Conservation (phyloP, 2,113 vertebrate species). For the Neodon shergylaensis region DNA sequence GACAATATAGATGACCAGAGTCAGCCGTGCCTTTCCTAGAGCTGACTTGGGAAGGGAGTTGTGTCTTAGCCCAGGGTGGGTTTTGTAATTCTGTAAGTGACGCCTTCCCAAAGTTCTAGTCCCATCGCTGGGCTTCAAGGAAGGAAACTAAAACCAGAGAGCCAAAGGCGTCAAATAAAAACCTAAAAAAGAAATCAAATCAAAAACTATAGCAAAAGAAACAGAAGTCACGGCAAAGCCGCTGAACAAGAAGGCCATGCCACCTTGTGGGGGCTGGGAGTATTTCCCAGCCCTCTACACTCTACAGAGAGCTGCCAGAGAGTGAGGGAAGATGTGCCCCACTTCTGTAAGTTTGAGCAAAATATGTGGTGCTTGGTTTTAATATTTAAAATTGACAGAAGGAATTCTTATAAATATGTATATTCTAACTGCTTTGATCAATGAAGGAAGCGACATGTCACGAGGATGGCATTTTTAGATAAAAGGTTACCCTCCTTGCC, state of each 20-base stretch:
- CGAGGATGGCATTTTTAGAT: background rate
- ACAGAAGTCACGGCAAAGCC: conserved; percentile 32
- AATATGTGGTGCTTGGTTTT: background rate
- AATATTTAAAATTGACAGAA: background rate
- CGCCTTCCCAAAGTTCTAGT: background rate
- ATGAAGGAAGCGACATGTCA: background rate
- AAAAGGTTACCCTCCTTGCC: conserved; percentile 17
- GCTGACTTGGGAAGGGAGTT: background rate
- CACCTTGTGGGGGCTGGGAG: conserved; percentile 27
- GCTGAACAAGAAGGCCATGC: conserved; percentile 71
- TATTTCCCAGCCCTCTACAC: conserved; percentile 53
- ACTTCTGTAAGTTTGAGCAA: background rate
- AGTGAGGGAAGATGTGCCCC: background rate
- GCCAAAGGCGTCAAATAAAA: background rate
- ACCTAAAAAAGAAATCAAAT: background rate
- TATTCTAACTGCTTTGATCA: background rate
- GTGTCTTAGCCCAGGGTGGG: background rate
- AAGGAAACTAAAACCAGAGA: conserved; percentile 41
- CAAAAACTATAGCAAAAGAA: conserved; percentile 53
- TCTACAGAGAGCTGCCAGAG: conserved; percentile 14
- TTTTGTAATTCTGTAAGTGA: conserved; percentile 6
- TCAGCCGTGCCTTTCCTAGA: background rate
- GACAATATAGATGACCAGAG: background rate
- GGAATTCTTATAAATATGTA: background rate
- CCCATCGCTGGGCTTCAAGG: background rate